phyloP scores from a whole-genome alignment of 2,888 invertebrate species.

The Himalopsyche kuldschensis region DNA sequence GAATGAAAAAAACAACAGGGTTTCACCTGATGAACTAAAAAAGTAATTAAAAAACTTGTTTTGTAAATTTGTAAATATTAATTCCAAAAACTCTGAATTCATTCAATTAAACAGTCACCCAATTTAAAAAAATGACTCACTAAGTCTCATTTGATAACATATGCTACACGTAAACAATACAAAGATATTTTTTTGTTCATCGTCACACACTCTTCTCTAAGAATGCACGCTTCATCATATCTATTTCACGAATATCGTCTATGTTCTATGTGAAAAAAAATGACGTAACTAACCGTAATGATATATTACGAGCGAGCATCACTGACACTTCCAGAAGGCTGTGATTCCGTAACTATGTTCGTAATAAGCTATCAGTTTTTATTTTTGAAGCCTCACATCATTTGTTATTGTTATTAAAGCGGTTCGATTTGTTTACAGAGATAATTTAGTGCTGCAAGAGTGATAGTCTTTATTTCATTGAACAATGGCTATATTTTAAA shows the following conservation, averaged over 20 bases:
- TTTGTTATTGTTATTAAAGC: not conserved
- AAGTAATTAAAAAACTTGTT: too few species aligned
- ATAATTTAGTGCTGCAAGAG: not conserved
- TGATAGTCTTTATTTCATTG: not conserved
- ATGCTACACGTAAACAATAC: not conserved
- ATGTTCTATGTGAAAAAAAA: not conserved
- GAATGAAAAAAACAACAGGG: too few species aligned
- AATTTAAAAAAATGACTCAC: not conserved
- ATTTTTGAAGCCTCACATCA: not conserved
- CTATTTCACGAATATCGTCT: constrained; percentile 3
- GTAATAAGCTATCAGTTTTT: not conserved
- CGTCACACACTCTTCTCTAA: not conserved
- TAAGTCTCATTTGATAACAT: not conserved
- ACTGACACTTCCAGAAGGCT: not conserved
- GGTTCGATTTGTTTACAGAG: not conserved
- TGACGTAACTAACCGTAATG: constrained; percentile 17
- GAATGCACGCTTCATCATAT: constrained; percentile 14
- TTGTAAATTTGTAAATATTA: too few species aligned
- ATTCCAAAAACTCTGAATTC: too few species aligned
- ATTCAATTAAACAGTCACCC: too few species aligned
- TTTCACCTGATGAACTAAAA: too few species aligned
- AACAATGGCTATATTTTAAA: too few species aligned
- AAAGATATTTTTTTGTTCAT: not conserved
- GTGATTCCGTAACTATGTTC: not conserved
- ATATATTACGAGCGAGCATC: constrained; percentile 22